Evolutionary conservation across 2,888 invertebrate genomes (phyloP), one percentile per base, ranked within the genome.

Genomic region (Ennomos quercinarius): DNA sequence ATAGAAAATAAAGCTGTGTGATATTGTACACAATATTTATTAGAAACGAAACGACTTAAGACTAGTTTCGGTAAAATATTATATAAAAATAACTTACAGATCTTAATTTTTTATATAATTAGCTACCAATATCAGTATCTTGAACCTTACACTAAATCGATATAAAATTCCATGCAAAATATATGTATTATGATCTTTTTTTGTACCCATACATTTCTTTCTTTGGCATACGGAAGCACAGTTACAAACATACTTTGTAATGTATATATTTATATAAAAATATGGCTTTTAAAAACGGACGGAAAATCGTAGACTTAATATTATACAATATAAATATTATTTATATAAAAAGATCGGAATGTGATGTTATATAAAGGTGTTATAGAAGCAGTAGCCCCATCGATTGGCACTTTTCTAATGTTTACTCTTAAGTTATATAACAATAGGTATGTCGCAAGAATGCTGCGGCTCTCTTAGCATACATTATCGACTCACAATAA

Each of bases 21-120:
- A 60, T 55, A 70, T 65, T 71, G 76, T 66, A 62, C 65, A 61
- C 74, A 72, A 75, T 76, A 80, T 80, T 84, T 81, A 84, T 78
- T 83, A 82, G 69, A 80, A 89, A 88, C 84, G 82, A 80, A 86
- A 87, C 84, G 78, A 75, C 89, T 90, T 89, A 89, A 83, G 86
- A 87, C 87, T 88, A 88, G 84, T 84, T 76, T 78, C 77, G 68
- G 75, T 79, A 48, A 81, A 67, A 81, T 72, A 75, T 74, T 71
- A 72, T 74, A 77, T 67, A 79, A 83, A 81, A 80, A 81, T 81
- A 81, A 81, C 80, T 78, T 82, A 81, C 27, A 44, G 5, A 44
- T 37, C 10, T 39, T 39, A 39, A 10, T 35, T 10, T 39, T 43
- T 50, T 43, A 51, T 47, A 65, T 67, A 71, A 71, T 70, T 62